Evolutionary conservation across 2,113 vertebrate species (phyloP).

Genomic region (Cariama cristata): DNA sequence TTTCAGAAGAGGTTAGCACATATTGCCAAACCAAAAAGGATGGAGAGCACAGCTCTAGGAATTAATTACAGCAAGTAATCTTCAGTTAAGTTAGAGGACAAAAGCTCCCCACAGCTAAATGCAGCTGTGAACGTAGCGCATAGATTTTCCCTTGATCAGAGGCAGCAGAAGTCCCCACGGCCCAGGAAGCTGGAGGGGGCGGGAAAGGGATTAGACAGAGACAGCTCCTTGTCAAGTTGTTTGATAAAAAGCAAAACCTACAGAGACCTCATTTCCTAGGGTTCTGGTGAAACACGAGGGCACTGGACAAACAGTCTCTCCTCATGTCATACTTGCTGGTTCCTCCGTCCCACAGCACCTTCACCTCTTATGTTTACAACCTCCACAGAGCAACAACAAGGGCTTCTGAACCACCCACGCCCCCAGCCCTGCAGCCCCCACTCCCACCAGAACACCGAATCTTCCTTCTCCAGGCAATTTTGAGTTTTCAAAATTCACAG

Average conservation of each 20-base stretch:
- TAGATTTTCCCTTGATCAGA: background rate
- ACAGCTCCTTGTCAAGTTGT: background rate
- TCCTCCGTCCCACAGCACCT: background rate
- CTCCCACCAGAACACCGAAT: background rate
- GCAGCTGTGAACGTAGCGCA: accelerated
- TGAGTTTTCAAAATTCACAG: background rate
- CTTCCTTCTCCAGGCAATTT: background rate
- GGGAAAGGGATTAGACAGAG: background rate
- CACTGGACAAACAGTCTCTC: background rate
- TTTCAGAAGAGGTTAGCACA: background rate
- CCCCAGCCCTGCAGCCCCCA: background rate
- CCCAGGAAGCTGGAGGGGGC: background rate
- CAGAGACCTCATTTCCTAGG: background rate
- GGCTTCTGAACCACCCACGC: background rate
- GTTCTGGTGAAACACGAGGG: accelerated
- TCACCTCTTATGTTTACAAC: background rate
- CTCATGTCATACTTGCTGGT: background rate
- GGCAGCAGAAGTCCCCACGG: background rate
- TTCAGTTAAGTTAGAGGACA: background rate
- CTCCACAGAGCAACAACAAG: background rate
- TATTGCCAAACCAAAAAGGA: background rate
- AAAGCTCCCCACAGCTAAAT: background rate
- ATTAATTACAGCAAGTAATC: conserved; percentile 3
- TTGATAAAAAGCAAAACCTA: background rate
- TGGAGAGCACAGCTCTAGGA: background rate